Evolutionary conservation across 2,888 invertebrate genomes (phyloP).

Genomic region (Operophtera brumata): DNA sequence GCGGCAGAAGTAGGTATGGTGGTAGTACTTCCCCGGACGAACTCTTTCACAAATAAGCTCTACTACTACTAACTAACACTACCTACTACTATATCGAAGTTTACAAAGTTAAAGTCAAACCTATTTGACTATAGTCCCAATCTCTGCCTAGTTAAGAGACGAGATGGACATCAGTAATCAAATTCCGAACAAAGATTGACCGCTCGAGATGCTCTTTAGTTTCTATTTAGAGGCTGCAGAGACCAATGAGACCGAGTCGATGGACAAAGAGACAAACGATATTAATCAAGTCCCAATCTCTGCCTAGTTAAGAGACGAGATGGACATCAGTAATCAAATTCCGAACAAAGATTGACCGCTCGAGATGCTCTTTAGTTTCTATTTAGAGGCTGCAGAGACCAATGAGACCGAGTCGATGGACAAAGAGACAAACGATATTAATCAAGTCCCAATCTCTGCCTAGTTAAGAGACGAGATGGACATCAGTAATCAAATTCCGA

Average conservation of each 20-base stretch:
- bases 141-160: constrained; percentile 14
- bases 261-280: too few species aligned
- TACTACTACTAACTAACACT: too few species aligned
- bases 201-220: constrained; percentile 65
- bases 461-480: constrained; percentile 38
- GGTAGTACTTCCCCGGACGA: too few species aligned
- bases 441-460: too few species aligned
- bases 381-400: constrained; percentile 44
- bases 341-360: constrained; percentile 59
- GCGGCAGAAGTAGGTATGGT: too few species aligned
- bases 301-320: constrained; percentile 31
- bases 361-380: constrained; percentile 65
- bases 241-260: constrained; percentile 38
- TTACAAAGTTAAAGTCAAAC: not conserved
- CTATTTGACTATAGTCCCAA: too few species aligned
- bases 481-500: constrained; percentile 69
- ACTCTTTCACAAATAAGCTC: too few species aligned
- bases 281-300: too few species aligned
- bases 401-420: constrained; percentile 41
- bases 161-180: constrained; percentile 64
- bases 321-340: constrained; percentile 69
- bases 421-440: too few species aligned
- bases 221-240: constrained; percentile 46
- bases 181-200: constrained; percentile 63
- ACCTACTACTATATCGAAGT: too few species aligned